phyloP scores from a whole-genome alignment of 1,140 invertebrate genomes.

The Diorhabda sublineata region DNA sequence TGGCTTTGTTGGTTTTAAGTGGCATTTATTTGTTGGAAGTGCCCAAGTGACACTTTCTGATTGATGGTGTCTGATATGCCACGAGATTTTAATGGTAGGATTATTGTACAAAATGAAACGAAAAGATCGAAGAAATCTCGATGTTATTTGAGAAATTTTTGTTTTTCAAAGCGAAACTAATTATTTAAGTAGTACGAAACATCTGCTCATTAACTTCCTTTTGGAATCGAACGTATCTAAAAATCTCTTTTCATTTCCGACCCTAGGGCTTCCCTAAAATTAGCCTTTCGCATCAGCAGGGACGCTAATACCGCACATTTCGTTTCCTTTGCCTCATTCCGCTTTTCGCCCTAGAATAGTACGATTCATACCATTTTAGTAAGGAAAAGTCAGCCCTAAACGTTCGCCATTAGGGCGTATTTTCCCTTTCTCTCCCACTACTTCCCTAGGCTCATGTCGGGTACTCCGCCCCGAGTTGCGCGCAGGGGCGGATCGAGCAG shows the following conservation, averaged over 20 bases:
- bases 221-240: too few relatives aligned
- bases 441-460: constrained; percentile 4
- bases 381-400: constrained; percentile 10
- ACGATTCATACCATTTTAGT: constrained; percentile 3
- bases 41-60: background rate
- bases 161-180: too few relatives aligned
- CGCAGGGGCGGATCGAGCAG: background rate
- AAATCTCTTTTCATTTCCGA: constrained; percentile 8
- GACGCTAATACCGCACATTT: constrained; percentile 4
- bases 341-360: constrained; percentile 7
- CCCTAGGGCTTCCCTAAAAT: constrained; percentile 11
- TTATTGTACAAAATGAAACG: too few relatives aligned
- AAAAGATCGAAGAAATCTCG: too few relatives aligned
- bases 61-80: background rate
- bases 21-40: background rate
- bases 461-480: background rate
- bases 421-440: constrained; percentile 10
- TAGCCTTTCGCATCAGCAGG: constrained; percentile 1
- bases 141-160: too few relatives aligned
- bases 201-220: too few relatives aligned
- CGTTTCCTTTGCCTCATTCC: constrained; percentile 6
- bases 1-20: background rate
- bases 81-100: background rate
- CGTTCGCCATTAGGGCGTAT: constrained; percentile 15
- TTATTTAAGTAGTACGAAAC: too few relatives aligned